Base-by-base conservation (phyloP, 2,888 invertebrate species). In the Terebella lapidaria region DNA sequence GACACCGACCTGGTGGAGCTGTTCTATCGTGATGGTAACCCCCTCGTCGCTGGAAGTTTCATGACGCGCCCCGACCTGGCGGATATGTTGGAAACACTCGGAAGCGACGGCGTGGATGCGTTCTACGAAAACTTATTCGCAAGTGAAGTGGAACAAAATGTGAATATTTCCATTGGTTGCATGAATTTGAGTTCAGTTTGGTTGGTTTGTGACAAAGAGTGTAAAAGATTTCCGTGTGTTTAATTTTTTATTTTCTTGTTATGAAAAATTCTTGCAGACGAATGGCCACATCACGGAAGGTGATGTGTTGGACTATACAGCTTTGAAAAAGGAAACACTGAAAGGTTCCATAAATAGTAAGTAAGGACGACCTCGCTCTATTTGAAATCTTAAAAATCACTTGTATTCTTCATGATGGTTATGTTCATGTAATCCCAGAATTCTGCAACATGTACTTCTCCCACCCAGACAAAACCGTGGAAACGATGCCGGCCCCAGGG, bases 401-500 rank as follows among this genome's bases (percentile, higher is more conserved):
- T n/a, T n/a, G n/a, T n/a, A n/a, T n/a, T n/a, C n/a, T n/a, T n/a
- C n/a, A n/a, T n/a, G n/a, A n/a, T n/a, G n/a, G n/a, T n/a, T n/a
- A n/a, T n/a, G n/a, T n/a, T n/a, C n/a, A n/a, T n/a, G n/a, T n/a
- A n/a, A n/a, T n/a, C n/a, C n/a, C n/a, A n/a, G n/a, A n/a, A n/a
- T n/a, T n/a, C n/a, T n/a, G n/a, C n/a, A n/a, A n/a, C n/a, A n/a
- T n/a, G n/a, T n/a, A n/a, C 22, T 22, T 15, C n/a, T 10, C 18
- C 26, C 3, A 52, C 22, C 2, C 66, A 78, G 78, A 66, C 0
- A 84, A 89, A 68, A 87, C 84, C 0, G 83, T 96, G 54, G 89
- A 89, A 80, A 86, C 90, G 0, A 86, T 90, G 0, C 92, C 92
- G 0, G 90, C 92, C 0, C 94, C 95, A 0, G 91, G 91, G 64